Conservation (phyloP, 1,140 invertebrate genomes). For the Hestina assimilis region DNA sequence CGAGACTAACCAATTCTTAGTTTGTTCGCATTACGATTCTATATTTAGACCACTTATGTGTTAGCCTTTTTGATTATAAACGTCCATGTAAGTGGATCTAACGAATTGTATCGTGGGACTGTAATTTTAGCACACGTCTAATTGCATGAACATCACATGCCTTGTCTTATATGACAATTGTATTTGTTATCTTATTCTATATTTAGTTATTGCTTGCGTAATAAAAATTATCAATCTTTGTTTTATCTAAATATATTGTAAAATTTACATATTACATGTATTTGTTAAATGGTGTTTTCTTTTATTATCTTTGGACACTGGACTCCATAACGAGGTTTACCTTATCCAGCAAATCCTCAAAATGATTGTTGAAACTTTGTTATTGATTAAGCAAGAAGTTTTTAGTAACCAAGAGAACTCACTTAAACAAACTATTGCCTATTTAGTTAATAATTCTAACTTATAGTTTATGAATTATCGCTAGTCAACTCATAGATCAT, state of each 20-base stretch:
- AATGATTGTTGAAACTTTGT: too few relatives aligned
- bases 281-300: too few relatives aligned
- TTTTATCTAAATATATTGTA: not conserved
- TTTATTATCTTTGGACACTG: too few relatives aligned
- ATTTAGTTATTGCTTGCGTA: not conserved
- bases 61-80: conserved; percentile 57
- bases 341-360: too few relatives aligned
- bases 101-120: conserved; percentile 36
- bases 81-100: conserved; percentile 40
- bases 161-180: conserved; percentile 15
- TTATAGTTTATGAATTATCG: too few relatives aligned
- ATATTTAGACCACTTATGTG: conserved; percentile 59
- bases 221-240: not conserved
- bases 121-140: conserved; percentile 45
- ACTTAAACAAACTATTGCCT: too few relatives aligned
- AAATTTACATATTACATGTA: too few relatives aligned
- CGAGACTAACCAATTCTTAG: conserved; percentile 51
- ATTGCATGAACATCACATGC: conserved; percentile 39
- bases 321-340: too few relatives aligned
- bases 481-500: too few relatives aligned
- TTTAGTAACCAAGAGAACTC: too few relatives aligned
- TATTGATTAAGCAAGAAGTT: too few relatives aligned
- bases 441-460: too few relatives aligned
- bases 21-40: conserved; percentile 54
- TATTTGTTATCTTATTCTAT: conserved; percentile 1